Evolutionary conservation across 2,113 vertebrate genomes (phyloP), one percentile per base, ranked within the genome.

Genomic region (Ascaphus truei): DNA sequence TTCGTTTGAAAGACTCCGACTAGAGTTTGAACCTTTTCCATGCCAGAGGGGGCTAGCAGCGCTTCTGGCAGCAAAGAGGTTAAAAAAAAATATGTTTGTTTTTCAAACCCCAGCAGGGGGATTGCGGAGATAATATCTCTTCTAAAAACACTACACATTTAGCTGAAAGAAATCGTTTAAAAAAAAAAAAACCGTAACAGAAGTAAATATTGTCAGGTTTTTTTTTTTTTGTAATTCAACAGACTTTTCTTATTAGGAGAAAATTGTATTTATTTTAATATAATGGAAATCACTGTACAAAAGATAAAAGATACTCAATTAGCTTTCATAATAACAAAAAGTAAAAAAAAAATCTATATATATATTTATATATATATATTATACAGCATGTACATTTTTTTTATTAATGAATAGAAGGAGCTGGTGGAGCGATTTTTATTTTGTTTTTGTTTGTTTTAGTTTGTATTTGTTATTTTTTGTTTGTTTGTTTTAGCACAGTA

Each of bases 211-310:
- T 55, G 43, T 31, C n/a, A n/a, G n/a, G n/a, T n/a, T 80, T 84
- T 90, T 92, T 90, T 87, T 81, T 84, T 90, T 93, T 91, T 88
- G 87, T 91, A 91, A 90, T 89, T 89, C 82, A 87, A 86, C 88
- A 87, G 82, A 80, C 89, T 87, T 91, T 69, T 89, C 92, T 88
- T 91, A 88, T 81, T 85, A 90, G 85, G 80, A 83, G 84, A 78
- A 77, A 85, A 80, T 87, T 91, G 85, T 76, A 91, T 94, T 96
- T 96, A 93, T 95, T 94, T 94, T 92, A 89, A 89, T 92, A 92
- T 87, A 84, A 89, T 85, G 85, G 87, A 85, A 86, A 90, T 94
- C 86, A 84, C 87, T 91, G 88, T 93, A 75, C 82, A 84, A 81
- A 81, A 80, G 69, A 66, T n/a, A n/a, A n/a, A n/a, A n/a, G 56